phyloP scores from a whole-genome alignment of 2,888 invertebrate species.

The Cylloceria caligata region DNA sequence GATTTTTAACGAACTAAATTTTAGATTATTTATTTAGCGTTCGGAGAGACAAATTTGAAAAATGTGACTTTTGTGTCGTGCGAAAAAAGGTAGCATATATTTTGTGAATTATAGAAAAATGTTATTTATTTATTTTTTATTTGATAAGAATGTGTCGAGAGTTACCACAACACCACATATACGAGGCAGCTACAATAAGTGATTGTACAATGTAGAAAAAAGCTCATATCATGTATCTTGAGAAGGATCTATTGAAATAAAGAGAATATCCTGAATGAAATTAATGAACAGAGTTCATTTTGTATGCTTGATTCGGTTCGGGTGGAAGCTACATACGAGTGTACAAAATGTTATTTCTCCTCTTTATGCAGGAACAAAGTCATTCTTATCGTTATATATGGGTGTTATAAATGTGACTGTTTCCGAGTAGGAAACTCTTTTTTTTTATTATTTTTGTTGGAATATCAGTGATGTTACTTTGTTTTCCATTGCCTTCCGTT shows the following conservation, averaged over 20 bases:
- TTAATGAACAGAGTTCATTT: slow-evolving; percentile 32
- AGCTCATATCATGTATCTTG: slow-evolving; percentile 70
- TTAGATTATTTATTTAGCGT: slow-evolving; percentile 40
- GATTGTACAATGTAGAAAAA: slow-evolving; percentile 67
- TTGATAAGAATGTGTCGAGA: slow-evolving; percentile 32
- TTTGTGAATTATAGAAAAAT: slow-evolving; percentile 39
- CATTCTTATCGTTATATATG: too few species aligned
- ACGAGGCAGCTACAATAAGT: slow-evolving; percentile 63
- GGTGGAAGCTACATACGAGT: slow-evolving; percentile 18
- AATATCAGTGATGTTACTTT: background rate
- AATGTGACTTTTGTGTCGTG: slow-evolving; percentile 60
- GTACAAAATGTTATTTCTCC: slow-evolving; percentile 41
- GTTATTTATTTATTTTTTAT: slow-evolving; percentile 8
- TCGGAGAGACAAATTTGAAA: slow-evolving; percentile 42
- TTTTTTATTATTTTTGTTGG: background rate
- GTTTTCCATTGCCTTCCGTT: background rate
- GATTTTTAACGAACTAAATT: slow-evolving; percentile 20
- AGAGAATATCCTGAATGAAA: slow-evolving; percentile 68
- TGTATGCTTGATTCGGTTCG: slow-evolving; percentile 19
- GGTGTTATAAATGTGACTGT: background rate
- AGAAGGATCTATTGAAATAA: slow-evolving; percentile 70
- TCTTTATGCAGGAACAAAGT: background rate
- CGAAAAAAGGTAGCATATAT: slow-evolving; percentile 24
- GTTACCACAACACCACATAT: slow-evolving; percentile 63
- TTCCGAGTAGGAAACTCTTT: background rate